Evolutionary conservation across 1,140 invertebrate genomes (phyloP), one percentile per base, ranked within the genome.

Genomic region (Apis florea): DNA sequence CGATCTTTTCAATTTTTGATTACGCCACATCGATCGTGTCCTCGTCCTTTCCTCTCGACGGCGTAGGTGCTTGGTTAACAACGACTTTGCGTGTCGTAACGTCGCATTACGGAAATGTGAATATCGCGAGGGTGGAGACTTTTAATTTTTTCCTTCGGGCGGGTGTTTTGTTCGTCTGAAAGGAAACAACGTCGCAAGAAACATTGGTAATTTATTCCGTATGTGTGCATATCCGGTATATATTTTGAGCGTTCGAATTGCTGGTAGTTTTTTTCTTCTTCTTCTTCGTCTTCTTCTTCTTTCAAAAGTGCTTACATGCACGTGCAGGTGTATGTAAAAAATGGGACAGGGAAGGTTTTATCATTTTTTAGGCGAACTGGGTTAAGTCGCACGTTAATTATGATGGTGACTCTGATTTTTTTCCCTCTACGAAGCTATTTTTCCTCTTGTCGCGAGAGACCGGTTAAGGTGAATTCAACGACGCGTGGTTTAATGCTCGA

Each of bases 351-450:
- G 17, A 58, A 4, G 21, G 70, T 59, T 59, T 49, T 31, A 24
- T 61, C 56, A 49, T 54, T 74, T 61, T 61, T 49, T 26, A 17
- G 1, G n/a, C 1, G n/a, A 74, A 74, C 5, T 61, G 6, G 58
- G 58, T 74, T 74, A 61, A 74, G 56, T 19, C n/a, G n/a, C 12
- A 49, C 47, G n/a, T 74, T 74, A 74, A 74, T 54, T 74, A 61
- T 9, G 71, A 59, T 1, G 40, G n/a, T 19, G 71, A 61, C n/a
- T 74, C 12, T 61, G 49, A 74, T 59, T 49, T 24, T 59, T 49
- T 47, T 49, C 13, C 10, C 31, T 40, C 31, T 4, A 51, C 15
- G 13, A 19, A 2, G n/a, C 15, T 24, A 40, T 24, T 64, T 53
- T 51, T 53, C 47, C 53, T 10, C 21, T 11, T 24, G 19, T 24